Evolutionary conservation across 2,113 vertebrate genomes (phyloP), one percentile per base, ranked within the genome.

Genomic region (Perognathus longimembris): DNA sequence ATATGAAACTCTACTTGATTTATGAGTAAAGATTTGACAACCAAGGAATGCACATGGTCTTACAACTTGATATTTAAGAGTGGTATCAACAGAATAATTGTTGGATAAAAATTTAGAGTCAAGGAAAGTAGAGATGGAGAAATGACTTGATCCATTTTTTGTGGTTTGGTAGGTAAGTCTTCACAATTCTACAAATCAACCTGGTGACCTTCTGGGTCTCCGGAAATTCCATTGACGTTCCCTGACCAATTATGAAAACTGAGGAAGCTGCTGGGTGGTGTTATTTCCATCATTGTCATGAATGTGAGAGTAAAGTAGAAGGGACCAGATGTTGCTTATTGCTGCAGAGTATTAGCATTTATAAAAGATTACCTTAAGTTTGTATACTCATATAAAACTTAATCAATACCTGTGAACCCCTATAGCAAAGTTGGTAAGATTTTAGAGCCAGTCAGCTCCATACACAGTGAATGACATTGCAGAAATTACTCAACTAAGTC

Each of bases 1-100:
- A 85, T 18, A 73, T 90, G 88, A 92, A 94, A 93, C 77, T 91
- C 82, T 91, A 85, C 75, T 64, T 70, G 81, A 75, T 42, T 57
- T 71, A 74, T 91, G 64, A 81, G 76, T 81, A 36, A 79, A 71
- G 67, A 45, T 40, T 69, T 94, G 76, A 85, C 61, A 85, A 45
- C 28, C 36, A 5, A 54, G 17, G 42, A 84, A 34, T 14, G 1
- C 73, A 67, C 20, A n/a, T 36, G 22, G 6, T 32, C 50, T 93
- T 50, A n/a, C 20, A 50, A 28, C 40, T 18, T 69, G 45, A 32
- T 91, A 79, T 8, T 94, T 30, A 91, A 87, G 34, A 89, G 66
- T 69, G 50, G 92, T 38, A 82, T 12, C 78, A 92, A 59, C 12
- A 81, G 38, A 59, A 26, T 5, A 84, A 21, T 26, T 22, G 64